Evolutionary conservation across 2,797 vertebrate genomes (phyloP).

Genomic region (Mus caroli): DNA sequence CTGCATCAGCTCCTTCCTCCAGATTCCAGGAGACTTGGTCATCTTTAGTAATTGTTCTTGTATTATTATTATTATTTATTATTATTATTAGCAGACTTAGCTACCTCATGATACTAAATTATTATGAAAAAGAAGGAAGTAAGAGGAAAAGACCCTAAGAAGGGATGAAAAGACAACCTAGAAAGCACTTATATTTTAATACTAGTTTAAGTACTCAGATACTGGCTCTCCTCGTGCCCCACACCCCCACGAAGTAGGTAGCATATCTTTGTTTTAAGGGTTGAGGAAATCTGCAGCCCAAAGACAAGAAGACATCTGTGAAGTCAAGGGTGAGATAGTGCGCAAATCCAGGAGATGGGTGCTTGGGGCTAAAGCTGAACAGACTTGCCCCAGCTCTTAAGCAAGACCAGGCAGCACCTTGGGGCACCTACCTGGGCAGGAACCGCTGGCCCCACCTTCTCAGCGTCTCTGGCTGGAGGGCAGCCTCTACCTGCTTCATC

Average conservation of each 20-base stretch:
- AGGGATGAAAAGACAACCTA: fast-evolving
- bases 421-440: constrained; percentile 86
- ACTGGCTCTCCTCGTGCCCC: not conserved
- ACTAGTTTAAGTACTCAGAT: not conserved
- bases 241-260: fast-evolving
- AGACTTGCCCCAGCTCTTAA: not conserved
- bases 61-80: too few relatives aligned
- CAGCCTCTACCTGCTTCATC: constrained; percentile 89
- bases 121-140: not conserved
- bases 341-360: not conserved
- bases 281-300: not conserved
- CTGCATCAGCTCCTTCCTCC: not conserved
- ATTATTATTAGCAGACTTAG: not conserved
- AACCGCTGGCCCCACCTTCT: constrained; percentile 84
- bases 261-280: not conserved
- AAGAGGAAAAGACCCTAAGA: not conserved
- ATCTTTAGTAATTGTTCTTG: not conserved
- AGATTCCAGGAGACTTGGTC: not conserved
- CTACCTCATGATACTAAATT: not conserved
- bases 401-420: too few relatives aligned
- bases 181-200: not conserved
- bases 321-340: not conserved
- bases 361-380: not conserved
- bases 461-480: constrained; percentile 88
- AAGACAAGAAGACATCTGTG: too few relatives aligned